A percentile compares a stretch with the other conserved stretches of the same genome.
Evolutionary conservation across 1,140 invertebrate genomes (phyloP).

Genomic region (Telenomus remus): DNA sequence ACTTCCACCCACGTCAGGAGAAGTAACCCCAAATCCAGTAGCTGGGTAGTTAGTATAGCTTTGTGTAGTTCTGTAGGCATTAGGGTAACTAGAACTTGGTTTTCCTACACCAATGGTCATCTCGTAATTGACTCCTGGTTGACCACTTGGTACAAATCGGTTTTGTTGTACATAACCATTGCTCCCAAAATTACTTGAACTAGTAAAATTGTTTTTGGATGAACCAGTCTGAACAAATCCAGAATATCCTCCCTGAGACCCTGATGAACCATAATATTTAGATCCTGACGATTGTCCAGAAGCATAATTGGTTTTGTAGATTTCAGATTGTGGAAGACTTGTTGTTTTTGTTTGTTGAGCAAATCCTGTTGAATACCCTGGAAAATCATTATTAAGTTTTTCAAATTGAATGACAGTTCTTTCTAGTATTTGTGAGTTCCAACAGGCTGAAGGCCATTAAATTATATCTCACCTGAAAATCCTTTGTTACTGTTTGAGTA

Average conservation of each 20-base stretch:
- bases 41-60: slow-evolving; percentile 4
- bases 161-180: slow-evolving; percentile 32
- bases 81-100: slow-evolving; percentile 6
- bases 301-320: slow-evolving; percentile 20
- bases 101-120: slow-evolving; percentile 44
- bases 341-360: slow-evolving; percentile 18
- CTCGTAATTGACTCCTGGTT: slow-evolving; percentile 56
- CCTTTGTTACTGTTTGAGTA: neutral
- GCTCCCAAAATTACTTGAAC: slow-evolving; percentile 14
- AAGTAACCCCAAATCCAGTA: slow-evolving; percentile 10
- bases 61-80: slow-evolving; percentile 12
- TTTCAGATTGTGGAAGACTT: slow-evolving; percentile 25
- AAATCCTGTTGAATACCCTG: slow-evolving; percentile 15
- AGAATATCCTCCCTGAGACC: slow-evolving; percentile 4
- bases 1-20: neutral
- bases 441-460: neutral
- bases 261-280: slow-evolving; percentile 13
- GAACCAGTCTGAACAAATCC: slow-evolving; percentile 7
- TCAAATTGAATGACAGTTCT: neutral
- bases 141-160: slow-evolving; percentile 31
- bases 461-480: slow-evolving; percentile 13
- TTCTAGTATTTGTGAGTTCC: neutral
- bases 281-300: neutral
- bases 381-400: slow-evolving; percentile 2
- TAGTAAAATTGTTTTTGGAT: slow-evolving; percentile 13